A percentile compares a stretch with the other conserved stretches of the same genome.
Evolutionary conservation across 2,888 invertebrate genomes (phyloP).

Genomic region (Mesorhabditis belari): DNA sequence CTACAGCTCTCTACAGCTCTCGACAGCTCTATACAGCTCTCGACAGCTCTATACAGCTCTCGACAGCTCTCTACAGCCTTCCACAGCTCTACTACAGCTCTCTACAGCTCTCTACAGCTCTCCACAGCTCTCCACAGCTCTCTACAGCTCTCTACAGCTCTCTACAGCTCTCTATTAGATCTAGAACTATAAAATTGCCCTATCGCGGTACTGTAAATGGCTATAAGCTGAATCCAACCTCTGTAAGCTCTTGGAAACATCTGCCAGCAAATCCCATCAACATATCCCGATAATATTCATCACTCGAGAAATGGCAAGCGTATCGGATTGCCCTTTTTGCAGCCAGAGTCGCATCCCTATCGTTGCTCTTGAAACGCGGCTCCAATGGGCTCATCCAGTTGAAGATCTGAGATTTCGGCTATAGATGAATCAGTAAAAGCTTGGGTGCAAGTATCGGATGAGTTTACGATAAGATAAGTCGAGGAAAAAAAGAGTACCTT

Average conservation of each 20-base stretch:
- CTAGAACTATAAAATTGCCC: too few relatives aligned
- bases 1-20: too few relatives aligned
- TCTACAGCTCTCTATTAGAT: too few relatives aligned
- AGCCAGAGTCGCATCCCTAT: not conserved
- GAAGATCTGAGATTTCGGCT: not conserved
- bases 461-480: not conserved
- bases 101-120: too few relatives aligned
- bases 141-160: too few relatives aligned
- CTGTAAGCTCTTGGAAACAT: not conserved
- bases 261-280: not conserved
- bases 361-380: not conserved
- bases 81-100: too few relatives aligned
- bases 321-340: not conserved
- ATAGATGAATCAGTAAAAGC: not conserved
- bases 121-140: too few relatives aligned
- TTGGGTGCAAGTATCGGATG: not conserved
- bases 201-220: too few relatives aligned
- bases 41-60: too few relatives aligned
- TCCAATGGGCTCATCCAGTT: not conserved
- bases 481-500: slow-evolving; percentile 1
- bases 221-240: not conserved
- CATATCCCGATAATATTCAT: not conserved
- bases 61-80: too few relatives aligned
- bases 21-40: too few relatives aligned
- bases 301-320: not conserved